Base-by-base conservation (phyloP, 2,113 vertebrate species). In the Triplophysa dalaica region DNA sequence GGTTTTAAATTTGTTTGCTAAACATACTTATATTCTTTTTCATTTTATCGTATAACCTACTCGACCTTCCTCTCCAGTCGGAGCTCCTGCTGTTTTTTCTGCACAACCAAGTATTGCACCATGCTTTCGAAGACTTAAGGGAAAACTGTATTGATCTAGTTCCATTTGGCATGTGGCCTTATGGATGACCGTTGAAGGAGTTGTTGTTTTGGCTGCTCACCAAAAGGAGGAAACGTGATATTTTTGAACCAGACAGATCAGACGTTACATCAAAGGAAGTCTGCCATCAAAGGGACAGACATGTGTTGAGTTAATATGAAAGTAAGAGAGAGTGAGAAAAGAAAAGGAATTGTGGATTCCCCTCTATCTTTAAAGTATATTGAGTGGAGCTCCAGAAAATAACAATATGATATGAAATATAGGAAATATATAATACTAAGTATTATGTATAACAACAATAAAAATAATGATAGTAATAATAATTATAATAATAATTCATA, bases 1-100 rank as follows among this genome's bases (percentile, higher is more conserved):
- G 91, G 90, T 61, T 26, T 85, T 81, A 85, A 78, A 89, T 91
- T 81, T 89, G 89, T 91, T 90, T 89, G 86, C 90, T 91, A 90
- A 93, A 90, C 90, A 89, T 87, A 86, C 72, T 83, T 85, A 89
- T 89, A 88, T 83, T 82, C 87, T 89, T 89, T 84, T 83, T 76
- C 12, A 17, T 69, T 68, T 64, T 75, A 62, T 78, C n/a, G 41
- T 29, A 58, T 79, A 74, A 87, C 68, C 75, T 70, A 26, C 61
- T 29, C 61, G n/a, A 56, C 78, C 75, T 77, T 88, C 58, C 54
- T 68, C 21, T 74, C 82, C 65, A 72, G 70, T 64, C 70, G 77
- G 65, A 66, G 48, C 73, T 82, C 74, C 78, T 73, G 82, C 86
- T 82, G 78, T 83, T 54, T 81, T 75, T 60, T 72, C 83, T 45